Evolutionary conservation across 2,797 vertebrate genomes (phyloP).

Genomic region (Eospalax fontanierii): DNA sequence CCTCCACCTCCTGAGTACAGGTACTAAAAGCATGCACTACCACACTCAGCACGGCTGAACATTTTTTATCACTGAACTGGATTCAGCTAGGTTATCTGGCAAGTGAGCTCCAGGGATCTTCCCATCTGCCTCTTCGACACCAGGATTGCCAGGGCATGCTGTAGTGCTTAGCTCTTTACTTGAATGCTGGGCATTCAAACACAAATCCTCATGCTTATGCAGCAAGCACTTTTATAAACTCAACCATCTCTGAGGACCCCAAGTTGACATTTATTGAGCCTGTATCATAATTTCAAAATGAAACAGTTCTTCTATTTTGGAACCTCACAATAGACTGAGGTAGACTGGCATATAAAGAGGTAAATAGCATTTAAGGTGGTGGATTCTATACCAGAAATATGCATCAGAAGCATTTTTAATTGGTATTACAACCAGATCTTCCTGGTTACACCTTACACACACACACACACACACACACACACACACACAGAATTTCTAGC

Average conservation of each 20-base stretch:
- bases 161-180: background rate
- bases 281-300: background rate
- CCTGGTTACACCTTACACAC: background rate
- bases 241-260: background rate
- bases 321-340: background rate
- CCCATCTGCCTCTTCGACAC: background rate
- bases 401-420: background rate
- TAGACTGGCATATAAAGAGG: background rate
- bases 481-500: background rate
- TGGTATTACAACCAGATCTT: background rate
- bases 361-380: background rate
- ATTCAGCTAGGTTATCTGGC: background rate
- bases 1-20: too few species aligned
- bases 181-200: background rate
- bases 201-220: background rate
- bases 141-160: background rate
- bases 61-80: background rate
- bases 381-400: background rate
- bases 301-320: background rate
- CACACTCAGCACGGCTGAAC: too few species aligned
- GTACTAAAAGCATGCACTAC: too few species aligned
- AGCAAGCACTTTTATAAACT: background rate
- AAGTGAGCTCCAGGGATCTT: background rate
- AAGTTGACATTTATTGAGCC: background rate
- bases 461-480: background rate